Conservation (phyloP, 2,797 vertebrate species). For the Pipistrellus pygmaeus region DNA sequence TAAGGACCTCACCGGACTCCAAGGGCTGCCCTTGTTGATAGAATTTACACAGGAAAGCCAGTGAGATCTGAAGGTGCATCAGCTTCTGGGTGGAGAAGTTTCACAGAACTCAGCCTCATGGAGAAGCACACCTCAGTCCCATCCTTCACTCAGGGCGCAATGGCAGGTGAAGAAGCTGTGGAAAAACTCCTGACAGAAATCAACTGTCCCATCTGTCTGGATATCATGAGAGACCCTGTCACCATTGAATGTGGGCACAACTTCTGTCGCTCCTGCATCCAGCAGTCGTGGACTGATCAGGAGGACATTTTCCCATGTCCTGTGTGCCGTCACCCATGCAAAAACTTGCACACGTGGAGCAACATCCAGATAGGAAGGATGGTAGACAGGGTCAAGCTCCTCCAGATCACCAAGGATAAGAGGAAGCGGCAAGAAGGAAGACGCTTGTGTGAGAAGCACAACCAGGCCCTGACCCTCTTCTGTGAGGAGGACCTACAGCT, state of each 20-base stretch:
- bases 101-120: no score
- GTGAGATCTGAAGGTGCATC: neutral
- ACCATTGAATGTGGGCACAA: constrained; percentile 79
- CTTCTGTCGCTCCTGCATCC: constrained; percentile 79
- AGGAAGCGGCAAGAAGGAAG: neutral
- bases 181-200: neutral
- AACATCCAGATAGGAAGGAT: constrained; percentile 68
- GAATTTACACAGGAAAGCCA: neutral
- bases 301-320: constrained; percentile 85
- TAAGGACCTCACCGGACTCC: neutral
- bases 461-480: constrained; percentile 86
- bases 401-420: neutral
- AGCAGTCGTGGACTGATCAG: neutral
- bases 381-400: neutral
- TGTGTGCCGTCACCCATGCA: constrained; percentile 86
- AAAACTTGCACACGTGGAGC: constrained; percentile 87
- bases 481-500: neutral
- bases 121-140: no score
- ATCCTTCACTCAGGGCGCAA: neutral
- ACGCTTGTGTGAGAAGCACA: constrained; percentile 83
- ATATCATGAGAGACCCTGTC: constrained; percentile 62
- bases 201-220: constrained; percentile 76
- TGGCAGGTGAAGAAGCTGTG: neutral
- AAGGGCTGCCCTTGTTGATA: constrained; percentile 71
- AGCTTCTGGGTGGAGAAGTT: no score